A percentile compares a stretch with the other conserved stretches of the same genome.
These are phyloP conservation scores for Papilio aristodemus DNA, from an alignment of 1,140 invertebrate species.

Conservation along the genomic window DNA sequence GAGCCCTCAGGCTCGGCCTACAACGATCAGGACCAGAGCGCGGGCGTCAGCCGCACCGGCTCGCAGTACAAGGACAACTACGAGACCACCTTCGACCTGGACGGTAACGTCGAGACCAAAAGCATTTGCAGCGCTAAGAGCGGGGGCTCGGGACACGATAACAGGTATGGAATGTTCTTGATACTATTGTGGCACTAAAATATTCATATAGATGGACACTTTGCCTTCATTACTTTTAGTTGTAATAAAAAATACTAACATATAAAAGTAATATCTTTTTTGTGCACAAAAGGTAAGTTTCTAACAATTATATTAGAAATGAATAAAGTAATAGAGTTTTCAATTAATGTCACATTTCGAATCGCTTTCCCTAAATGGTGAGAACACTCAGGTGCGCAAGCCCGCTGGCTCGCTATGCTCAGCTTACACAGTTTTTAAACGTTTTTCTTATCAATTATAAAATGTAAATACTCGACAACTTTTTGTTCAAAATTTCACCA, in stretches of 20 bases:
- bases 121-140: conserved; percentile 84
- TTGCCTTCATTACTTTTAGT: conserved; percentile 27
- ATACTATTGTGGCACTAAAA: conserved; percentile 31
- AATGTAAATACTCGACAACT: neutral
- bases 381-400: conserved; percentile 10
- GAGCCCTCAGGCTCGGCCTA: conserved; percentile 65
- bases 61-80: conserved; percentile 85
- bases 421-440: neutral
- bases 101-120: conserved; percentile 90
- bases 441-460: neutral
- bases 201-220: conserved; percentile 25
- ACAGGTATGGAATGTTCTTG: conserved; percentile 78
- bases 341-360: neutral
- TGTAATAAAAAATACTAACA: neutral
- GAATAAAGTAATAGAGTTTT: neutral
- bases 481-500: neutral
- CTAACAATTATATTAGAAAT: neutral
- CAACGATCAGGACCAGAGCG: conserved; percentile 60
- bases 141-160: conserved; percentile 85
- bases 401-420: neutral
- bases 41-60: conserved; percentile 49
- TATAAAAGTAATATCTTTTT: neutral
- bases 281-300: conserved; percentile 3
- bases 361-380: neutral
- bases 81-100: conserved; percentile 90